Base-by-base conservation (phyloP, 2,113 vertebrate genomes). In the Aldabrachelys gigantea region DNA sequence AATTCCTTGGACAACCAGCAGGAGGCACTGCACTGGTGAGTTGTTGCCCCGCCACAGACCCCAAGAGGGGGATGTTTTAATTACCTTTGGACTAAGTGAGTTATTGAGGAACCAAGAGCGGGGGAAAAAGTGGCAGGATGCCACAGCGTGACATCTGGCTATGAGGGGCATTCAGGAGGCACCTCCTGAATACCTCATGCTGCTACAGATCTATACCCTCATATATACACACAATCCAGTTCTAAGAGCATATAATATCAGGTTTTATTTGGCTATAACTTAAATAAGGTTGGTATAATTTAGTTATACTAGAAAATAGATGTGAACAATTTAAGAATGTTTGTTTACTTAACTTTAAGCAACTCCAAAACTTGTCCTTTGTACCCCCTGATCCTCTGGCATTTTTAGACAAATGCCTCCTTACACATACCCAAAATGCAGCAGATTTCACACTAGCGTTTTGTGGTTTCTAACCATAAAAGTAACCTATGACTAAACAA, bases 351-450 rank as follows among this genome's bases (percentile, higher is more conserved):
- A 89, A 86, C 57, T 94, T 87, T 38, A 84, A 57, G 85, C 10
- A 89, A 49, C 56, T 93, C 90, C 92, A 65, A 91, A 88, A 89
- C 72, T 91, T 95, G 56, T 62, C 89, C 96, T 65, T 93, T 92
- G 49, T 92, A 96, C 92, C 94, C 91, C 38, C 62, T 96, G 97
- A 96, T 96, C 75, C 80, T 92, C 57, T 88, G 78, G 76, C 96
- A 96, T 96, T 96, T 97, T 96, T 95, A 94, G 94, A 90, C 29
- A 82, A 92, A 84, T 91, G 69, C 19, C 96, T 96, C 92, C 94
- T 96, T 94, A 82, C 89, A 92, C 89, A 94, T 89, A 84, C 21
- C 84, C 8, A 35, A 85, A 93, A 94, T 89, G 85, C 87, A 91
- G 75, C 79, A 88, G 87, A 86, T 92, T 95, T 79, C 72, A 53